Evolutionary conservation across 2,113 vertebrate genomes (phyloP), one percentile per base, ranked within the genome.

Genomic region (Clupea harengus): DNA sequence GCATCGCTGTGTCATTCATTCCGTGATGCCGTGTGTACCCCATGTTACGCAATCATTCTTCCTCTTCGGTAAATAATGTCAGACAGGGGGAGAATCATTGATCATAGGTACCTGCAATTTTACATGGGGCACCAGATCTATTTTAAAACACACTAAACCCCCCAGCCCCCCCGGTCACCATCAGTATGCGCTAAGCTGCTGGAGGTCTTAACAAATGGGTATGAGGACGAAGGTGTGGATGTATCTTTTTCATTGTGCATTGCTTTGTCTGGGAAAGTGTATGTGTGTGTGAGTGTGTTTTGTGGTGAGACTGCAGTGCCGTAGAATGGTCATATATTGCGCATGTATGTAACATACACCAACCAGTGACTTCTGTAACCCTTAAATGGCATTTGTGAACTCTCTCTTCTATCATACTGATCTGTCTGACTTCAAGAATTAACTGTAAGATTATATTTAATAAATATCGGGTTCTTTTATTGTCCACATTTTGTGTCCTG

Each of bases 371-470:
- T 86, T 93, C 91, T 93, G 92, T 92, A 93, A 93, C 90, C 82
- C 90, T 92, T 89, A 91, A 88, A 92, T 93, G 86, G 86, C 83
- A 83, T 91, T 87, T 92, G 91, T 95, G 92, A 91, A 89, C 86
- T 90, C 89, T 92, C 93, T 89, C 83, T 91, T 93, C 81, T 87
- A 90, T 91, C 89, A 86, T 89, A 89, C 90, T 93, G 90, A 94
- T 93, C 90, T 91, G 89, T 92, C 90, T 91, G 91, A 93, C 91
- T 92, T 90, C 81, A 89, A 82, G 2, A 92, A 89, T 87, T 92
- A 85, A 92, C 94, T 95, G 94, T 94, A 91, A 94, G 92, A 93
- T 93, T 92, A 94, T 96, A 96, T 95, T 95, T 94, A 96, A 95
- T 96, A 96, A 95, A 95, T 92, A 94, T 94, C 92, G 92, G 89